phyloP scores from a whole-genome alignment of 2,888 invertebrate genomes.

The Troides oblongomaculatus region DNA sequence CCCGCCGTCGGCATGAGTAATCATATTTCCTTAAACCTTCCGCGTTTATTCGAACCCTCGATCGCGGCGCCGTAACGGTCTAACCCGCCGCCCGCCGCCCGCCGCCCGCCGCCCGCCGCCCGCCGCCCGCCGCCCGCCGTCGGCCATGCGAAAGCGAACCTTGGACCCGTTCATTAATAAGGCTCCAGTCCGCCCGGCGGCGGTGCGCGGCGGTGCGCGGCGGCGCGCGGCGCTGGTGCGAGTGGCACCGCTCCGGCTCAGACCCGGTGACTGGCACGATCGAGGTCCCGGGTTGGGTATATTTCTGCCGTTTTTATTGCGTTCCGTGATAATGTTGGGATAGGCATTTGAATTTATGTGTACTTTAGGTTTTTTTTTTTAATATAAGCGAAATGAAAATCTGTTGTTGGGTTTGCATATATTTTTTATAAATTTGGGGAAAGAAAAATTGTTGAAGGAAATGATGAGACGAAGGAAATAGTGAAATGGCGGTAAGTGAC shows the following conservation, averaged over 20 bases:
- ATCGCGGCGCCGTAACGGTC: constrained; percentile 36
- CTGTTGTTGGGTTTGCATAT: too few relatives aligned
- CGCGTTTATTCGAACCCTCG: constrained; percentile 63
- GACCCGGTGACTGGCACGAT: constrained; percentile 76
- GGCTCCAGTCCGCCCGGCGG: constrained; percentile 54
- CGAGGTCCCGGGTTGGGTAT: constrained; percentile 61
- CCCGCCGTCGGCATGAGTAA: constrained; percentile 76
- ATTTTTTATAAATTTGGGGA: background rate
- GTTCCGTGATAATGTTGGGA: constrained; percentile 50
- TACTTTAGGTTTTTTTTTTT: background rate
- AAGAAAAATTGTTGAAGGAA: too few relatives aligned
- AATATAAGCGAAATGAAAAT: too few relatives aligned
- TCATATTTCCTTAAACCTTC: constrained; percentile 78
- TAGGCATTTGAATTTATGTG: constrained; percentile 32
- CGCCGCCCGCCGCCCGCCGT: constrained; percentile 35
- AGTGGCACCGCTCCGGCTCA: constrained; percentile 59
- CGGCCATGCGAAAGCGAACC: constrained; percentile 51
- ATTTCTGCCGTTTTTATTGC: constrained; percentile 72
- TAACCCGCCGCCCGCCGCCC: constrained; percentile 32
- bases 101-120: constrained; percentile 38
- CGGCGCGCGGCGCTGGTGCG: constrained; percentile 64
- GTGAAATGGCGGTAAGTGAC: too few relatives aligned
- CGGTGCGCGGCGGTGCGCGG: constrained; percentile 41
- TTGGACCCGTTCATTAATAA: constrained; percentile 46
- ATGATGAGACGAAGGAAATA: too few relatives aligned